Conservation (phyloP, 2,113 vertebrate species). For the Etia nguti region DNA sequence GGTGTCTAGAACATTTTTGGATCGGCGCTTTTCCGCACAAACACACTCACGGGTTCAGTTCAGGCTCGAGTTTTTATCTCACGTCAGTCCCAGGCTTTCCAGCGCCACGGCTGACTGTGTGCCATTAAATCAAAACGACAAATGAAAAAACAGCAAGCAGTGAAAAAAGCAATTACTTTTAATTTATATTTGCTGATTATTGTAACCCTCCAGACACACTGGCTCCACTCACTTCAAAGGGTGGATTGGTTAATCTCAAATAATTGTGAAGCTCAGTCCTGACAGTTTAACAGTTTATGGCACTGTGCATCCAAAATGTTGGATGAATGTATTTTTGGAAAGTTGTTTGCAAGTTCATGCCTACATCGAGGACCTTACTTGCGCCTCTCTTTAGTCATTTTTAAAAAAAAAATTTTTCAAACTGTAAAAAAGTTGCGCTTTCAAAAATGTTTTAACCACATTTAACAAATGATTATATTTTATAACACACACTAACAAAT, state of each 20-base stretch:
- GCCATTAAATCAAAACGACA: background rate
- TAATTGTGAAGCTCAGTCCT: background rate
- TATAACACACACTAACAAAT: accelerated
- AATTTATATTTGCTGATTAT: background rate
- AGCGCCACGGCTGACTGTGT: no score
- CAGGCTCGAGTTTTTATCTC: background rate
- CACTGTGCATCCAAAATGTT: background rate
- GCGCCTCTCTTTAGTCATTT: background rate
- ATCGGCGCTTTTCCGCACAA: background rate
- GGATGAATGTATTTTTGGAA: background rate
- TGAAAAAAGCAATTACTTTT: background rate
- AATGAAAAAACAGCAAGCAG: background rate
- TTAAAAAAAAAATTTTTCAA: background rate
- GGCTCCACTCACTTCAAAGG: background rate
- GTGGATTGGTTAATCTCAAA: background rate
- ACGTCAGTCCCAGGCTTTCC: background rate
- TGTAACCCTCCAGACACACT: background rate
- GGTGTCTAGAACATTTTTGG: background rate
- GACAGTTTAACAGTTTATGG: conserved; percentile 17
- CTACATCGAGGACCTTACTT: background rate
- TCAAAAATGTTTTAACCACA: background rate
- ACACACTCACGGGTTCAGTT: background rate
- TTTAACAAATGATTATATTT: background rate
- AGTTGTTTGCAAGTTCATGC: background rate
- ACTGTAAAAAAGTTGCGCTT: background rate